These are phyloP conservation scores for Cinara cedri DNA, from an alignment of 2,888 invertebrate genomes.

Conservation along the genomic window DNA sequence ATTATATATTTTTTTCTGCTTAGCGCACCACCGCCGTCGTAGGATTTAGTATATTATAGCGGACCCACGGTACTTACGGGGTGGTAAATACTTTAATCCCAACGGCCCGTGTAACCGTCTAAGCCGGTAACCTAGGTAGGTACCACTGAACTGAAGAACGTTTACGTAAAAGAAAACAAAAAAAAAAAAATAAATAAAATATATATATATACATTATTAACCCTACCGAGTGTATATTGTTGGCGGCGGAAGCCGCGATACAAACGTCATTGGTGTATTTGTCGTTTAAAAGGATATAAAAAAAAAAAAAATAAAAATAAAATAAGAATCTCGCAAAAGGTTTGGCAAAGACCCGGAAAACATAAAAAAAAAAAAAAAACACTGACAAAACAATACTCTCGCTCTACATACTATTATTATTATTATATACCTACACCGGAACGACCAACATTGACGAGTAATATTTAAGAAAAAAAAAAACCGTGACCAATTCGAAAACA, in stretches of 20 bases:
- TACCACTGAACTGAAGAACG: conserved; percentile 10
- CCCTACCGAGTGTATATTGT: background rate
- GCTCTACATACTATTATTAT: too few species aligned
- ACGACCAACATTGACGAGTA: conserved; percentile 41
- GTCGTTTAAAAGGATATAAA: conserved; percentile 35
- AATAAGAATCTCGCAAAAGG: conserved; percentile 13
- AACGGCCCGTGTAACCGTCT: conserved; percentile 38
- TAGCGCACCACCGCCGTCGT: conserved; percentile 25
- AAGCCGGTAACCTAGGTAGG: conserved; percentile 34
- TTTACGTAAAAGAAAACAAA: conserved; percentile 3
- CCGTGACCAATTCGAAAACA: background rate
- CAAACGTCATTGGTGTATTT: too few species aligned
- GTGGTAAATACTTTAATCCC: conserved; percentile 53
- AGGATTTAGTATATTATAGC: conserved; percentile 33
- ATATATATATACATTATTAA: conserved; percentile 13
- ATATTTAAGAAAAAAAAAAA: background rate
- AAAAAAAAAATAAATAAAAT: conserved; percentile 20
- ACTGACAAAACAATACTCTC: background rate
- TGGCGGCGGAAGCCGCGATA: background rate
- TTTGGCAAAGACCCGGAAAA: background rate
- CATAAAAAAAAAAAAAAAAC: background rate
- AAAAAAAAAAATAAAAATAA: too few species aligned
- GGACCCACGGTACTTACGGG: conserved; percentile 17
- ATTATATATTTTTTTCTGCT: conserved; percentile 38
- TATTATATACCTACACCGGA: background rate